Base-by-base conservation (phyloP, 2,888 invertebrate genomes). In the Agriopis marginaria region DNA sequence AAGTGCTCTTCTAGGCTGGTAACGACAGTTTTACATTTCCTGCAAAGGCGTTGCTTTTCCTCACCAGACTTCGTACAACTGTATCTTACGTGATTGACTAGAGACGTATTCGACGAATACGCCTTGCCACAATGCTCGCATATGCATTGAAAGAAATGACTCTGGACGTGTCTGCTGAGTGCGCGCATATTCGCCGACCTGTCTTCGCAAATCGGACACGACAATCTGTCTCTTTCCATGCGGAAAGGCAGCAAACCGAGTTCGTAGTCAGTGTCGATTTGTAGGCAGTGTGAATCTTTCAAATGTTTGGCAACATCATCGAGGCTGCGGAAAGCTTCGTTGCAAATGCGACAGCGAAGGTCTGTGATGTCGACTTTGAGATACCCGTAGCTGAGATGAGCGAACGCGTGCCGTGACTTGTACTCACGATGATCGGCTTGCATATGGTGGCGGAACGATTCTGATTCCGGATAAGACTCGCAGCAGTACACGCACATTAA, bases 401-500 rank as follows among this genome's bases (percentile, higher is more conserved):
- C 68, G 45, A 83, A 83, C 1, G 83, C 81, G 10, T 79, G 66
- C 17, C 67, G 71, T 5, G 76, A 45, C 53, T 81, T 79, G 49
- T 79, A 76, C 12, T 70, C 72, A 7, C 65, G 71, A 63, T 85
- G 85, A 6, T 81, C 74, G 7, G 75, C 64, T 42, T 79, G 74
- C 85, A 85, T 85, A 64, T 85, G 85, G 39, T 68, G 71, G 59
- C 86, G 79, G 77, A 84, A 85, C 51, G 56, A 54, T 9, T 73
- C 71, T n/a, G 82, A 75, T 42, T 87, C 86, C 54, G 81, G 79
- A 75, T 82, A 87, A 42, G 76, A 82, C 62, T 89, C 85, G 73
- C 80, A 82, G 86, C 90, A 91, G 78, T 85, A 89, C 64, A 90
- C 88, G 77, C 91, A 91, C 59, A 88, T 83, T 80, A 91, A 83